A percentile compares a stretch with the other conserved stretches of the same genome.
These are phyloP conservation scores for Eretmochelys imbricata DNA, from an alignment of 2,113 vertebrate genomes.

Conservation along the genomic window DNA sequence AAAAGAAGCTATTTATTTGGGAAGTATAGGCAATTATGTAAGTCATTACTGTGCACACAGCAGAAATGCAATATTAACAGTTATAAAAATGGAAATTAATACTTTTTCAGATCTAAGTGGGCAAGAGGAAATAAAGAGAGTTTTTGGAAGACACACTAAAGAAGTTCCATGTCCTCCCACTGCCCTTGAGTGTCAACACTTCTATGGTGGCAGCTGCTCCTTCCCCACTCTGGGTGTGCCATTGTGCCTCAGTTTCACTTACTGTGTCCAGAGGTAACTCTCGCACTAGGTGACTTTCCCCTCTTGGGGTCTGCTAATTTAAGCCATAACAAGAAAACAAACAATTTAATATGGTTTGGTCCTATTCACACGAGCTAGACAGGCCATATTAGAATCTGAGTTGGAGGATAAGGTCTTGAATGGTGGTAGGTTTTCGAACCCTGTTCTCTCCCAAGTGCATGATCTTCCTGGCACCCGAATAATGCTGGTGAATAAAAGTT, in stretches of 20 bases:
- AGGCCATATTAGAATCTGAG: background rate
- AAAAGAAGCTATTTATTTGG: background rate
- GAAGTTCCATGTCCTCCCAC: background rate
- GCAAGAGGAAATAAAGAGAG: background rate
- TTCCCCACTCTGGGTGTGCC: rapidly evolving
- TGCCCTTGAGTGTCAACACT: background rate
- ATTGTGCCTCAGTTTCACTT: rapidly evolving
- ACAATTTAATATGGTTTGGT: background rate
- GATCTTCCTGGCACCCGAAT: background rate
- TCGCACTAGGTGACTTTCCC: background rate
- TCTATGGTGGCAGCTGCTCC: background rate
- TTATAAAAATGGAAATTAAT: background rate
- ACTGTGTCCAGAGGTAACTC: rapidly evolving
- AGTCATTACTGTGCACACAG: rapidly evolving
- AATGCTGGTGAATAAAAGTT: background rate
- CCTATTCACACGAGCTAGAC: background rate
- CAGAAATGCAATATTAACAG: background rate
- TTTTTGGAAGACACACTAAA: background rate
- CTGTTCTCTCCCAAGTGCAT: background rate
- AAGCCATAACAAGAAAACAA: background rate
- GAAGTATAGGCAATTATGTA: background rate
- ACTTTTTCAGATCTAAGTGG: no score
- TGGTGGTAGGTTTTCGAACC: background rate
- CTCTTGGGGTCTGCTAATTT: background rate
- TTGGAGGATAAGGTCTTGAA: background rate